Percentiles rank a stretch among this genome's conserved stretches.
phyloP scores from a whole-genome alignment of 2,888 invertebrate species.

The Drosophila melanosoma region DNA sequence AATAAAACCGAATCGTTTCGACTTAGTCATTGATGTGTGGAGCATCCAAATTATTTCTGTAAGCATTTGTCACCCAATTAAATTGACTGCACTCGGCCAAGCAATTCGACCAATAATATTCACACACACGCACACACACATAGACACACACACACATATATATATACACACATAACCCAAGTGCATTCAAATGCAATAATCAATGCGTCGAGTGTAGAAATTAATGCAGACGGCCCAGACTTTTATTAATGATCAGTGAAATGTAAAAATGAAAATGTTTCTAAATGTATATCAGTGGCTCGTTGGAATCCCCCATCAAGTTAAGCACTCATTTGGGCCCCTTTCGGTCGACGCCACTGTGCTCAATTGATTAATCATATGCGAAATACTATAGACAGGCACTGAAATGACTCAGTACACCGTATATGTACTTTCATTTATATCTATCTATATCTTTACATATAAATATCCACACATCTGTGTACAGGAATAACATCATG shows the following conservation, averaged over 20 bases:
- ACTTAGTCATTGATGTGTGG: constrained; percentile 79
- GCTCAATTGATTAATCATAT: constrained; percentile 71
- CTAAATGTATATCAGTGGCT: constrained; percentile 28
- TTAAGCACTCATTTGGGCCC: constrained; percentile 7
- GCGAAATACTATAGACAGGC: constrained; percentile 59
- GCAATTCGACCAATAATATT: constrained; percentile 21
- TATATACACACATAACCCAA: constrained; percentile 24
- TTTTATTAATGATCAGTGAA: constrained; percentile 78
- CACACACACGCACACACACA: constrained; percentile 18
- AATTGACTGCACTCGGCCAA: constrained; percentile 61
- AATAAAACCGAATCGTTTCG: constrained; percentile 76
- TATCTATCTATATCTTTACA: background rate
- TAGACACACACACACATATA: constrained; percentile 26
- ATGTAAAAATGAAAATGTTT: constrained; percentile 68
- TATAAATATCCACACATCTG: constrained; percentile 7
- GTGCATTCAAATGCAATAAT: constrained; percentile 19
- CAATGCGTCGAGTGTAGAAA: constrained; percentile 25
- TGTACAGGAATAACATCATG: constrained; percentile 4
- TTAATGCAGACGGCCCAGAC: constrained; percentile 69
- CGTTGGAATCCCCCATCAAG: background rate
- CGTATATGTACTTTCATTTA: background rate
- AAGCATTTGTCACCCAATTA: constrained; percentile 80
- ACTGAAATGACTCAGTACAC: constrained; percentile 67
- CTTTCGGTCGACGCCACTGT: constrained; percentile 44
- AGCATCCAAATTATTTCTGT: constrained; percentile 75